A percentile compares a stretch with the other conserved stretches of the same genome.
phyloP scores from a whole-genome alignment of 2,888 invertebrate genomes.

The Hypolimnas misippus region DNA sequence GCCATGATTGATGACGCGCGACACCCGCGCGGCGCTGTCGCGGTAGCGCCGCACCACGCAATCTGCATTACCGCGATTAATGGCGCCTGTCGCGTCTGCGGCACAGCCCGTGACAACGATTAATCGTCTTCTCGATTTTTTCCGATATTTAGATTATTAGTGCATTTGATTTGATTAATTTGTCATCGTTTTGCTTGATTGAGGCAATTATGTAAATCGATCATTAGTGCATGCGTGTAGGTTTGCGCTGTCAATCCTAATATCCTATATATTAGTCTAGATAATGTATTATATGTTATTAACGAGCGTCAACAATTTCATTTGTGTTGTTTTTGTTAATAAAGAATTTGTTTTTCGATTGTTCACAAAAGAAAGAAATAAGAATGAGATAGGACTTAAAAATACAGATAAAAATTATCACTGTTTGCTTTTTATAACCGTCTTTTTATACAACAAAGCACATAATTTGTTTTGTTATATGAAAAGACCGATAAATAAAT shows the following conservation, averaged over 20 bases:
- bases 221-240: neutral
- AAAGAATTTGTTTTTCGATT: too few species aligned
- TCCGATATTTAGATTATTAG: conserved; percentile 16
- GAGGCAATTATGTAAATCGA: conserved; percentile 1
- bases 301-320: neutral
- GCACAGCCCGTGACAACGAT: conserved; percentile 36
- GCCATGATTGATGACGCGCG: conserved; percentile 47
- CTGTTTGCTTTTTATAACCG: too few species aligned
- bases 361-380: too few species aligned
- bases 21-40: conserved; percentile 20
- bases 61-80: conserved; percentile 64
- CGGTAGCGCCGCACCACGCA: conserved; percentile 44
- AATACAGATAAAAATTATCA: too few species aligned
- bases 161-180: conserved; percentile 26
- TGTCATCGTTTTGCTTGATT: conserved; percentile 28
- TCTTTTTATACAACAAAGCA: too few species aligned
- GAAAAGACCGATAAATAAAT: too few species aligned
- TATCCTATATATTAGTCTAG: neutral
- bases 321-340: neutral
- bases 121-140: conserved; percentile 38
- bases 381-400: too few species aligned
- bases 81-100: conserved; percentile 42
- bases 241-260: neutral
- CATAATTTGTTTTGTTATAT: too few species aligned
- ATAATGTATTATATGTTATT: neutral